These are phyloP conservation scores for Puma concolor DNA, from an alignment of 2,113 vertebrate genomes.

Conservation along the genomic window DNA sequence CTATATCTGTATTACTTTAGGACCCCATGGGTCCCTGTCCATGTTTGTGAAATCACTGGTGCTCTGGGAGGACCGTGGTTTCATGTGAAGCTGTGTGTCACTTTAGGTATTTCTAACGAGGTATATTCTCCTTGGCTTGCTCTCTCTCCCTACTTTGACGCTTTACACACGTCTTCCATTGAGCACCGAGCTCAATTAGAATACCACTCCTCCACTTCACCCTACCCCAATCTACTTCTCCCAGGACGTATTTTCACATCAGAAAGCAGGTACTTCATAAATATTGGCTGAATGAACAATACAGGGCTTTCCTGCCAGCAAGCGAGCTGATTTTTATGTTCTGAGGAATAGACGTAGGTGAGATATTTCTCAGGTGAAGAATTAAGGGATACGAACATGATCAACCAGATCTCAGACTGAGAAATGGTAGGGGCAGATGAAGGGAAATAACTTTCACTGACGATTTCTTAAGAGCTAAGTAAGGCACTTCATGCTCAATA, in stretches of 20 bases:
- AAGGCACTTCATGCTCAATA: not conserved
- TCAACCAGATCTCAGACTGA: not conserved
- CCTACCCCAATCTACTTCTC: not conserved
- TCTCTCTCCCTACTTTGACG: not conserved
- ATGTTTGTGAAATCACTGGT: not conserved
- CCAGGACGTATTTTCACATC: not conserved
- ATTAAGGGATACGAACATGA: not conserved
- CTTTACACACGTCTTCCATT: not conserved
- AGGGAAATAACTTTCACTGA: not conserved
- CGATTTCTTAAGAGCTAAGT: not conserved
- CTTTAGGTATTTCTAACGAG: not conserved
- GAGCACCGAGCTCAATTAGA: not conserved
- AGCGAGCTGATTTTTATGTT: not conserved
- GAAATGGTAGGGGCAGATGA: not conserved
- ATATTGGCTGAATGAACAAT: not conserved
- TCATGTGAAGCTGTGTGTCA: not conserved
- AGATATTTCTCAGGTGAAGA: not conserved
- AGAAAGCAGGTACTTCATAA: not conserved
- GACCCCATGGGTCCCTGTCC: not conserved
- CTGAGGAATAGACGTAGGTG: not conserved
- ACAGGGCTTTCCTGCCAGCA: not conserved
- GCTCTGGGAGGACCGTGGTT: not conserved
- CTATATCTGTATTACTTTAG: rapidly evolving
- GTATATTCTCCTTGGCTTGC: not conserved
- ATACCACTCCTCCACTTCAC: not conserved